Percentiles rank a stretch among this genome's conserved stretches.
phyloP scores from a whole-genome alignment of 35 echinoderm and acorn worm genomes.

The Heliocidaris tuberculata region DNA sequence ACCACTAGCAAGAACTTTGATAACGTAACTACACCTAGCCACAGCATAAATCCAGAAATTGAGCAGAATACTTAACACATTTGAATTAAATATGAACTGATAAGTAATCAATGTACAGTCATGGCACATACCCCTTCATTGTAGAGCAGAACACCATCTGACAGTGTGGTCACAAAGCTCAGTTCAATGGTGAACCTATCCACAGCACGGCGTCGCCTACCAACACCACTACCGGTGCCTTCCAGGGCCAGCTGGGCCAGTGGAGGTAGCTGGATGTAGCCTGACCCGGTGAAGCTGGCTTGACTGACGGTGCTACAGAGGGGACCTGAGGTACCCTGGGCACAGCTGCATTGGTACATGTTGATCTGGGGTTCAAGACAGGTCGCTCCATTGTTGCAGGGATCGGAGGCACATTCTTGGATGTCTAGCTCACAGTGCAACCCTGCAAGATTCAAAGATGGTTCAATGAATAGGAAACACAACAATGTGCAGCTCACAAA shows the following conservation, averaged over 20 bases:
- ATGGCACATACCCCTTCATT: slow-evolving; percentile 79
- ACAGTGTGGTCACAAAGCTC: slow-evolving; percentile 77
- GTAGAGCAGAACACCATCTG: slow-evolving; percentile 75
- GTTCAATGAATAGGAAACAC: slow-evolving; percentile 21
- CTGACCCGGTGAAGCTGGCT: slow-evolving; percentile 70
- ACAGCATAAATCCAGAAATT: neutral
- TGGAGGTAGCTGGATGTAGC: slow-evolving; percentile 59
- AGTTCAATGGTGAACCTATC: slow-evolving; percentile 57
- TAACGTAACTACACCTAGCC: neutral
- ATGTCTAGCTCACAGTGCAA: slow-evolving; percentile 81
- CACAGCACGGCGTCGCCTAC: slow-evolving; percentile 48
- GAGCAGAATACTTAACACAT: neutral
- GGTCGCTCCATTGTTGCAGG: slow-evolving; percentile 69
- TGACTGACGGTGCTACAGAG: slow-evolving; percentile 73
- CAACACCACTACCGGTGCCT: neutral
- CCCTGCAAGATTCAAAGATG: slow-evolving; percentile 50
- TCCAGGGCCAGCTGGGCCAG: slow-evolving; percentile 39
- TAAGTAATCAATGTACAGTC: neutral
- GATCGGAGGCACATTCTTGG: slow-evolving; percentile 76
- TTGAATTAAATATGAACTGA: neutral
- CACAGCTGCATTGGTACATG: slow-evolving; percentile 75
- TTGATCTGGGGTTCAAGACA: slow-evolving; percentile 71
- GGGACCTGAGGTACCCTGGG: slow-evolving; percentile 74
- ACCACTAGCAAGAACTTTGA: neutral
- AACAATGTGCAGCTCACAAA: neutral